Conservation (phyloP, 2,113 vertebrate species). For the Nothocercus nigrocapillus region DNA sequence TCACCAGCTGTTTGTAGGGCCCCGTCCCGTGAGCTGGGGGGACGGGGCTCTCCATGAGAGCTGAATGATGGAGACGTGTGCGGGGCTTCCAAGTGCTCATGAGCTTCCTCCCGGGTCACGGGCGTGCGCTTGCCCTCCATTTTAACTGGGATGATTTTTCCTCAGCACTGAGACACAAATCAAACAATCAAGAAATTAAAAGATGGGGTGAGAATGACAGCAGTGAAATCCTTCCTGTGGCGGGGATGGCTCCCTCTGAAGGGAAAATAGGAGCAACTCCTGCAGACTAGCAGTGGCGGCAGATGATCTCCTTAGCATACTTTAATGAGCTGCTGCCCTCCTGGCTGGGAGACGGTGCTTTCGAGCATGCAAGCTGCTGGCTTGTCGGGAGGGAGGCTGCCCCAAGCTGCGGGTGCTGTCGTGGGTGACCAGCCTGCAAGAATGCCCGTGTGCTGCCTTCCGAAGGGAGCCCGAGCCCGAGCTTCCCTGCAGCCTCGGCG, state of each 20-base stretch:
- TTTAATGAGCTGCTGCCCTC: neutral
- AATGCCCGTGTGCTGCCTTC: neutral
- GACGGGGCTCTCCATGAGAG: neutral
- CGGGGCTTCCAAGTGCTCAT: neutral
- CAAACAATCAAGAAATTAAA: constrained; percentile 11
- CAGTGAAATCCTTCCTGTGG: neutral
- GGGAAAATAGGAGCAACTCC: neutral
- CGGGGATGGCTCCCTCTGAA: neutral
- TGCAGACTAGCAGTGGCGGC: neutral
- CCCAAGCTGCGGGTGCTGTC: neutral
- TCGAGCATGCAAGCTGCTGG: rapidly evolving
- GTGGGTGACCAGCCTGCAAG: neutral
- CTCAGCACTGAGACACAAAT: neutral
- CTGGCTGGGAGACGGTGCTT: neutral
- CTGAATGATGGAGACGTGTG: neutral
- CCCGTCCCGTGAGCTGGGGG: neutral
- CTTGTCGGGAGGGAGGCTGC: neutral
- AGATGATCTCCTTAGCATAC: neutral
- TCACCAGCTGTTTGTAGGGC: neutral
- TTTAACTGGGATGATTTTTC: neutral
- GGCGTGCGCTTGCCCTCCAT: neutral
- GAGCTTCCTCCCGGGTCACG: neutral
- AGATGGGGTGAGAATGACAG: neutral
- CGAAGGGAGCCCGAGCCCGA: neutral
- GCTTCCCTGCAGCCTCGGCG: neutral